Evolutionary conservation across 1,140 invertebrate species (phyloP), one percentile per base, ranked within the genome.

Genomic region (Megalopta genalis): DNA sequence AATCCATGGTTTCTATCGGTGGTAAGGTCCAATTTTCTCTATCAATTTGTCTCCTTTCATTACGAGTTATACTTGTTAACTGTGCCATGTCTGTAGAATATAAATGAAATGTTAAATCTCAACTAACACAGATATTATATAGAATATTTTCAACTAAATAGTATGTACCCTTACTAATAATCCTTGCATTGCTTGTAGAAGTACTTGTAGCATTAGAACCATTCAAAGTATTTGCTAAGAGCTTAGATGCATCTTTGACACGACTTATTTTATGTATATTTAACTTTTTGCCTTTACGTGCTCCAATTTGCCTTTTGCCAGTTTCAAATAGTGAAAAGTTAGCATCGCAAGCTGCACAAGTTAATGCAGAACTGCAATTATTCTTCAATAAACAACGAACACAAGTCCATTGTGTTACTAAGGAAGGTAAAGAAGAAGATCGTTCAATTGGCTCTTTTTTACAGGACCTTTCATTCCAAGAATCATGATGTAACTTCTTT

Each of bases 341-440:
- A 21, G 91, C 91, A 54, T 90, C 91, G 52, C 92, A 93, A 23
- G 91, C 92, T 67, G 91, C 88, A 82, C 92, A 93, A 82, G 89
- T 84, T 52, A 89, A 82, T 52, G 88, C 86, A 25, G 91, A 90
- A 66, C 90, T 91, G 82, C 89, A 91, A 71, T 82, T 90, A 73
- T 93, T 93, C 37, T 89, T 84, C 60, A 92, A 85, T 14, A 93
- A 77, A 82, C 92, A 93, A 70, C 92, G 90, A 78, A 93, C 91
- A 57, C 92, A 93, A 66, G 90, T 93, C 92, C 92, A 93, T 77
- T 89, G 89, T n/a, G 87, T 89, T 27, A 91, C 86, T 67, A 93
- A 82, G 8, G 88, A 88, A 25, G 92, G 92, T 78, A 92, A 65
- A 10, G 92, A 93, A 25, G 90, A 82, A 65, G 89, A 89, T 81